These are phyloP conservation scores for Apocheima hispidaria DNA, from an alignment of 2,888 invertebrate species.

Conservation along the genomic window DNA sequence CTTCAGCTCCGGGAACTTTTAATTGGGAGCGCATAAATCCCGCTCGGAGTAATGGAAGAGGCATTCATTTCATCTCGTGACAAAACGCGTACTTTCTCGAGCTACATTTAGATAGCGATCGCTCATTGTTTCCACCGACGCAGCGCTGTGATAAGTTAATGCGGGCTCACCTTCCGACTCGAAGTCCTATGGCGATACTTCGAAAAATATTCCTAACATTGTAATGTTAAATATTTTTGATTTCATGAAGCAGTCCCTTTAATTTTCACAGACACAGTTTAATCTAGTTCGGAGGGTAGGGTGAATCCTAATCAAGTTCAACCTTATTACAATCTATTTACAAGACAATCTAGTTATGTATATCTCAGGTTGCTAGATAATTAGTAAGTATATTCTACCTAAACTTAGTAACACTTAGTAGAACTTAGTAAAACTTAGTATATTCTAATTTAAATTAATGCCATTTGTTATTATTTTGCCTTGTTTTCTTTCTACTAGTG, in stretches of 20 bases:
- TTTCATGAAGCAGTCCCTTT: background rate
- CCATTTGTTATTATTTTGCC: too few species aligned
- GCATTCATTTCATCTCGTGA: constrained; percentile 80
- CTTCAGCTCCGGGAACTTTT: constrained; percentile 82
- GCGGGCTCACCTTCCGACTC: background rate
- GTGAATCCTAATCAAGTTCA: too few species aligned
- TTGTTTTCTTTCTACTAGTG: too few species aligned
- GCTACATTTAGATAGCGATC: constrained; percentile 79
- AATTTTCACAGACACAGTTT: too few species aligned
- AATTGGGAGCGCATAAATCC: constrained; percentile 84
- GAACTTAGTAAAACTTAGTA: too few species aligned
- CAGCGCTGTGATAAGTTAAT: constrained; percentile 16
- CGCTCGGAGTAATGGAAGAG: constrained; percentile 70
- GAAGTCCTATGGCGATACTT: background rate
- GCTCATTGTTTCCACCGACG: constrained; percentile 73
- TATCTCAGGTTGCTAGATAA: too few species aligned
- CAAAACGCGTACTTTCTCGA: constrained; percentile 71
- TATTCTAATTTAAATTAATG: too few species aligned
- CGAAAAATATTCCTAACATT: background rate
- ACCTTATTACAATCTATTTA: too few species aligned
- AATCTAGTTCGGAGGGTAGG: too few species aligned
- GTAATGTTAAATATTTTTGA: background rate
- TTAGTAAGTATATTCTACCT: too few species aligned
- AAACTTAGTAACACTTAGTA: too few species aligned
- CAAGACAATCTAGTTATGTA: too few species aligned